A percentile compares a stretch with the other conserved stretches of the same genome.
These are phyloP conservation scores for Drosophila asahinai DNA, from an alignment of 1,140 invertebrate genomes.

Conservation along the genomic window DNA sequence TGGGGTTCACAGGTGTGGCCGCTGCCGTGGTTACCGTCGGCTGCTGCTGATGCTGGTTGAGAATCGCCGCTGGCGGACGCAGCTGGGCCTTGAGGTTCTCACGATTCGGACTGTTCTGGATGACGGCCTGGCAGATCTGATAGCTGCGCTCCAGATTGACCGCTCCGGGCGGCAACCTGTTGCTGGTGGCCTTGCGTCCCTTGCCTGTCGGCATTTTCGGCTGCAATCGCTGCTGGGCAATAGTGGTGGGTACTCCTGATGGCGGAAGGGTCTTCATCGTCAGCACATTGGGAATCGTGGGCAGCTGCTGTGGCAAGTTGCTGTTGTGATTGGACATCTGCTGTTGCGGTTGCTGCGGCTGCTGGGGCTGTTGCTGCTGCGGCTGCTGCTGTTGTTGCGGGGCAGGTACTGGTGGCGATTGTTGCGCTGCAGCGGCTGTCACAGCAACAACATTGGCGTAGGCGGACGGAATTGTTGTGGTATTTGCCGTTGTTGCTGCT, in stretches of 20 bases:
- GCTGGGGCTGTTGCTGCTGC: conserved; percentile 9
- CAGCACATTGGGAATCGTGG: conserved; percentile 55
- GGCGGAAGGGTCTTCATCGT: conserved; percentile 85
- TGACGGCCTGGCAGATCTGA: conserved; percentile 97
- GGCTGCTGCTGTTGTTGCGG: conserved; percentile 44
- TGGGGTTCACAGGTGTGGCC: conserved; percentile 33
- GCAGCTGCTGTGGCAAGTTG: conserved; percentile 39
- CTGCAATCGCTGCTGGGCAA: conserved; percentile 84
- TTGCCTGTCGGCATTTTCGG: conserved; percentile 78
- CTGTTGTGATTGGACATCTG: conserved; percentile 44
- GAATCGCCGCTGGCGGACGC: conserved; percentile 91
- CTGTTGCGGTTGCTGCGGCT: conserved; percentile 20
- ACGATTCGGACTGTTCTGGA: conserved; percentile 95
- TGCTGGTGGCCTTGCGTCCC: conserved; percentile 86
- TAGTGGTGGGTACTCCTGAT: conserved; percentile 78
- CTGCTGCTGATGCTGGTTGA: conserved; percentile 82
- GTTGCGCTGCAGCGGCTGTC: conserved; percentile 31
- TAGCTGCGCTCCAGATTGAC: conserved; percentile 97
- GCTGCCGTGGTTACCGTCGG: conserved; percentile 23
- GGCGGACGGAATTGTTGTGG: conserved; percentile 74
- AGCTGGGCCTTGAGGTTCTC: conserved; percentile 94
- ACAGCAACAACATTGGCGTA: conserved; percentile 71
- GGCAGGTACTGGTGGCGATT: conserved; percentile 43
- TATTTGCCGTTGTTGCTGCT: conserved; percentile 53
- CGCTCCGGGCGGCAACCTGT: conserved; percentile 92